Evolutionary conservation across 2,888 invertebrate species (phyloP).

Genomic region (Mantis religiosa): DNA sequence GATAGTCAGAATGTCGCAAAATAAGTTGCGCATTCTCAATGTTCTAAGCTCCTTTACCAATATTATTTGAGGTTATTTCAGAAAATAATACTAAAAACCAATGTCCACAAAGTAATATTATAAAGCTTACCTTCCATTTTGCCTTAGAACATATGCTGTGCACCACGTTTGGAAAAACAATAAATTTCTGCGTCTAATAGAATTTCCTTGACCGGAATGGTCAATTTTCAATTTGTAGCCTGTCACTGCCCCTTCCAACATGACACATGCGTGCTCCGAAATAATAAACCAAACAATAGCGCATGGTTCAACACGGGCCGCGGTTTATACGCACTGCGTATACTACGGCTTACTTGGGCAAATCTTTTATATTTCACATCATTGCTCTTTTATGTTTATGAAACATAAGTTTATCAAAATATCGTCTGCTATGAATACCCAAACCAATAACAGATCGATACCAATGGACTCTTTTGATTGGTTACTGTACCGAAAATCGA

Average conservation of each 20-base stretch:
- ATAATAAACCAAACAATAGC: background rate
- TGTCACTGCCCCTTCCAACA: background rate
- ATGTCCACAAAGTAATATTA: background rate
- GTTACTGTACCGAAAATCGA: constrained; percentile 28
- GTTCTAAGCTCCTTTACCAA: background rate
- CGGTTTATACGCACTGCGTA: background rate
- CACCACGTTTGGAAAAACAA: background rate
- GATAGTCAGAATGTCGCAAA: too few relatives aligned
- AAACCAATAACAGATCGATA: constrained; percentile 28
- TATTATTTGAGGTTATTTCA: background rate
- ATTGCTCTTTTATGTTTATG: background rate
- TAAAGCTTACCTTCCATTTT: background rate
- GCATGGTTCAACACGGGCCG: background rate
- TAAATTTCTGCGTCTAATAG: background rate
- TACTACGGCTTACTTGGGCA: background rate
- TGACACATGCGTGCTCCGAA: constrained; percentile 4
- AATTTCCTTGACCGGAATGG: background rate
- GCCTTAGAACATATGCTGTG: background rate
- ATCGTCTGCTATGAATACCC: background rate
- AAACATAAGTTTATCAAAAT: background rate
- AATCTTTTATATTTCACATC: background rate
- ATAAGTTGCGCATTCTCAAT: too few relatives aligned
- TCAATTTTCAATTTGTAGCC: background rate
- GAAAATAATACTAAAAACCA: background rate
- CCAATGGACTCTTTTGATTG: constrained; percentile 24